These are phyloP conservation scores for Tachysurus fulvidraco DNA, from an alignment of 2,113 vertebrate species.

Conservation along the genomic window DNA sequence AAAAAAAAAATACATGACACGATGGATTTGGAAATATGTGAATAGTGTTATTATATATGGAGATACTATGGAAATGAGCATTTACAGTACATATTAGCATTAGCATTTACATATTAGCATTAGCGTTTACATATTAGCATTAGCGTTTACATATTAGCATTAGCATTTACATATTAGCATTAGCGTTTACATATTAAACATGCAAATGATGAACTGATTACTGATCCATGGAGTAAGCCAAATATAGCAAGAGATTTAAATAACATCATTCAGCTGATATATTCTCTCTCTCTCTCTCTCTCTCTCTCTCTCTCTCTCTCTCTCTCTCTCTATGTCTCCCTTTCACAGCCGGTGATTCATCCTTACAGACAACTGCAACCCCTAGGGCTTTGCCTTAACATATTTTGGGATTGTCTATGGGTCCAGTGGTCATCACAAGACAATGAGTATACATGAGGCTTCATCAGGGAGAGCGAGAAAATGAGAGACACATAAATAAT, in stretches of 20 bases:
- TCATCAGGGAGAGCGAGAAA: background rate
- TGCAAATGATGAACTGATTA: background rate
- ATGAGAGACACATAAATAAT: background rate
- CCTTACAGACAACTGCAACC: slow-evolving; percentile 21
- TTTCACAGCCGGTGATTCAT: background rate
- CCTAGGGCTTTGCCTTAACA: slow-evolving; percentile 19
- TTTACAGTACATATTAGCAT: too few species aligned
- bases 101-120: too few species aligned
- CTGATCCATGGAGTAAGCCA: background rate
- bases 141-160: too few species aligned
- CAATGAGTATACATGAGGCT: background rate
- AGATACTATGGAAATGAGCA: background rate
- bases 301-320: background rate
- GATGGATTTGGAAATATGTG: background rate
- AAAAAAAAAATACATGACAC: background rate
- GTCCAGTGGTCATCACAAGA: slow-evolving; percentile 22
- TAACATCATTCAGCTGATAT: background rate
- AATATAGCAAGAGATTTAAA: background rate
- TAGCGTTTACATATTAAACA: background rate
- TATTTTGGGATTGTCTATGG: background rate
- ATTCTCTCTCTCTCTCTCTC: too few species aligned
- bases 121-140: background rate
- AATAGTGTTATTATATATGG: background rate
- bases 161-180: too few species aligned
- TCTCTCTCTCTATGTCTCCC: background rate